Conservation (phyloP, 2,113 vertebrate species). For the Anseranas semipalmata region DNA sequence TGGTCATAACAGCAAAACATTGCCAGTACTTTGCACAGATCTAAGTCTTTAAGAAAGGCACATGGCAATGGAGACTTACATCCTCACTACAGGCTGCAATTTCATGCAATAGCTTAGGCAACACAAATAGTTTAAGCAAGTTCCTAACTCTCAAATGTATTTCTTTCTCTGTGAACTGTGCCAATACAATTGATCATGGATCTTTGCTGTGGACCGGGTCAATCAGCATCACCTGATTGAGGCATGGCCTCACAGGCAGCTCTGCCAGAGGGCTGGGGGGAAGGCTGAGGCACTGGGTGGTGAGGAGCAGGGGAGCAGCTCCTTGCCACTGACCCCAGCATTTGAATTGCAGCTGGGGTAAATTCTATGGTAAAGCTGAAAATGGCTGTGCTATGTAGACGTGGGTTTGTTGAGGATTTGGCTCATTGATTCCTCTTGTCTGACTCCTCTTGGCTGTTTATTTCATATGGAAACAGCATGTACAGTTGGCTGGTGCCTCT, state of each 20-base stretch:
- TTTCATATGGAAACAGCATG: fast-evolving
- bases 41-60: not conserved
- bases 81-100: not conserved
- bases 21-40: not conserved
- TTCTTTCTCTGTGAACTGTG: not conserved
- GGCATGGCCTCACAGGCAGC: not conserved
- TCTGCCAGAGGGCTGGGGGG: not conserved
- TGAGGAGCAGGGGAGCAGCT: not conserved
- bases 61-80: not conserved
- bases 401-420: not conserved
- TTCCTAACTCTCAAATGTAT: not conserved
- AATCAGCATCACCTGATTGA: not conserved
- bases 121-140: not conserved
- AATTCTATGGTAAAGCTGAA: not conserved
- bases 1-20: not conserved
- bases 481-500: not conserved
- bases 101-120: not conserved
- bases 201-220: not conserved
- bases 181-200: not conserved
- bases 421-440: not conserved
- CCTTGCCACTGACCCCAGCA: fast-evolving
- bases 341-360: not conserved
- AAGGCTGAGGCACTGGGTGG: fast-evolving
- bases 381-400: not conserved
- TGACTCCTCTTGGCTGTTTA: not conserved